Evolutionary conservation across 2,888 invertebrate genomes (phyloP).

Genomic region (Nomada goodeniana): DNA sequence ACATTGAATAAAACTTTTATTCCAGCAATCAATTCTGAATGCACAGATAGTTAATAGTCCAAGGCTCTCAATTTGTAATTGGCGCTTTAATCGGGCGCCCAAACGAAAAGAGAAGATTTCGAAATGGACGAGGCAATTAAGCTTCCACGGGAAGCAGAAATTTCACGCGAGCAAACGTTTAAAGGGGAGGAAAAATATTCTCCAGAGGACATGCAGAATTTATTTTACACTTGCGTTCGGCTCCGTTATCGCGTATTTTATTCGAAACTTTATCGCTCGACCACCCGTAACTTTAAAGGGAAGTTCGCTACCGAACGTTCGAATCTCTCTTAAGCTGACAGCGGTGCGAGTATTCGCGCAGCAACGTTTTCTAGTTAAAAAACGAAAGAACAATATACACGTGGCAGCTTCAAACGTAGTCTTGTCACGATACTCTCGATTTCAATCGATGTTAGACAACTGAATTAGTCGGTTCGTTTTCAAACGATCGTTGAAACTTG

Average conservation of each 20-base stretch:
- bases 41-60: too few species aligned
- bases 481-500: slow-evolving; percentile 36
- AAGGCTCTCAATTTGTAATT: too few species aligned
- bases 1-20: not conserved
- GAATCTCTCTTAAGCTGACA: slow-evolving; percentile 21
- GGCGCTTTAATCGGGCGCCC: too few species aligned
- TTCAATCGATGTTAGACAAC: not conserved
- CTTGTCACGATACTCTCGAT: not conserved
- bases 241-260: slow-evolving; percentile 27
- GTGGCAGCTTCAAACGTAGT: not conserved
- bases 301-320: slow-evolving; percentile 7
- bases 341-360: not conserved
- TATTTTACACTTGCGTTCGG: slow-evolving; percentile 25
- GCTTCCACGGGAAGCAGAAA: slow-evolving; percentile 15
- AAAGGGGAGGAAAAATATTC: not conserved
- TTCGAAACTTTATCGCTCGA: slow-evolving; percentile 18
- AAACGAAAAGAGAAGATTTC: not conserved
- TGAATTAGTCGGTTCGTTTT: not conserved
- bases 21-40: not conserved
- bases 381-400: not conserved
- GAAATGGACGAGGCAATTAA: slow-evolving; percentile 20
- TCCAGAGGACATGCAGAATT: slow-evolving; percentile 7
- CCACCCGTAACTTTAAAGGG: slow-evolving; percentile 26
- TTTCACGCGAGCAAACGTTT: not conserved
- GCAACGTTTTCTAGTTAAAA: not conserved